These are phyloP conservation scores for Drosophila basisetae DNA, from an alignment of 2,888 invertebrate species.

Conservation along the genomic window DNA sequence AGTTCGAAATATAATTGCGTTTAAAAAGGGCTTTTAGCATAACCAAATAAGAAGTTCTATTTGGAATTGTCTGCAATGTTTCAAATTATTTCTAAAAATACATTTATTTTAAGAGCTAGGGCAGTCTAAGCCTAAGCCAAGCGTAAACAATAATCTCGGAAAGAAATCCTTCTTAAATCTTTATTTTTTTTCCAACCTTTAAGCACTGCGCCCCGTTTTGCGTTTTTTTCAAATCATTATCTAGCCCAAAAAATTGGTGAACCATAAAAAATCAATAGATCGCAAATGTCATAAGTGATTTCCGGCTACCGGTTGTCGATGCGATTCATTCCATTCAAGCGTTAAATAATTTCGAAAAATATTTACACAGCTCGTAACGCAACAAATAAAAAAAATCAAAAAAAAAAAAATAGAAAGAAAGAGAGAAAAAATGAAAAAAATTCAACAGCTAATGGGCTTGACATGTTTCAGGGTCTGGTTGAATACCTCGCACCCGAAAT, in stretches of 20 bases:
- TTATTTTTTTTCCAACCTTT: background rate
- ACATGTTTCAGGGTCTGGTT: conserved; percentile 54
- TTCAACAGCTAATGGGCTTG: conserved; percentile 55
- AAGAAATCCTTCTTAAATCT: conserved; percentile 9
- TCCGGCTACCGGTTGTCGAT: conserved; percentile 70
- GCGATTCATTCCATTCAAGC: conserved; percentile 70
- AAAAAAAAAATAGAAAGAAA: background rate
- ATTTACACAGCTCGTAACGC: conserved; percentile 67
- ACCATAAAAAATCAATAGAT: conserved; percentile 77
- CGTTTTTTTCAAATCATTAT: conserved; percentile 44
- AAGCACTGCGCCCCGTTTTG: background rate
- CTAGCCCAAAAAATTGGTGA: conserved; percentile 56
- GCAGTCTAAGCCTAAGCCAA: background rate
- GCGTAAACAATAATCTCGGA: conserved; percentile 4
- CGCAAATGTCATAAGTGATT: conserved; percentile 79
- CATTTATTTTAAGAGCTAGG: background rate
- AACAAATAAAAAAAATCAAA: background rate
- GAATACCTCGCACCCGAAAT: conserved; percentile 46
- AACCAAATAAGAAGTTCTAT: background rate
- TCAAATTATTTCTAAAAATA: background rate
- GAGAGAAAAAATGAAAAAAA: conserved; percentile 30
- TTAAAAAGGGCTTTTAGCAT: background rate
- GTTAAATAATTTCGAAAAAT: conserved; percentile 79
- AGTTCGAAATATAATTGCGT: background rate
- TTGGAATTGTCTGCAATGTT: background rate